Conservation (phyloP, 1,140 invertebrate species). For the Paraescarpia echinospica region DNA sequence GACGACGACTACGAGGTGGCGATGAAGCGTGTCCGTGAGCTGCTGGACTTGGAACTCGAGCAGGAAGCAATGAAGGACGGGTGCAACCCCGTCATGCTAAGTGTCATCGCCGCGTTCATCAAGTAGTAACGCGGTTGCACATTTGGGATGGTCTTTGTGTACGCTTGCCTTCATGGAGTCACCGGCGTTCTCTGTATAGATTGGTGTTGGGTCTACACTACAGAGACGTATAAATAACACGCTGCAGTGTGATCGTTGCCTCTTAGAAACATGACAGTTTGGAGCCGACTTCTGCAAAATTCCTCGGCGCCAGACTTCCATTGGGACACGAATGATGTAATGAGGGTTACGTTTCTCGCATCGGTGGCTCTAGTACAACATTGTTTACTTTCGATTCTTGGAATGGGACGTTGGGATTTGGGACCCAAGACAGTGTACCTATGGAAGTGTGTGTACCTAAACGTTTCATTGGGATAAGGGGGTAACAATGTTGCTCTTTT, state of each 20-base stretch:
- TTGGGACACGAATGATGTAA: background rate
- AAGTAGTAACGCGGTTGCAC: constrained; percentile 67
- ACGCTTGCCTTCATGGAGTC: background rate
- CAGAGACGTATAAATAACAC: background rate
- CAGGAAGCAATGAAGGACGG: constrained; percentile 77
- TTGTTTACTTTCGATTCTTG: background rate
- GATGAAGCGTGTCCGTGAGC: constrained; percentile 91
- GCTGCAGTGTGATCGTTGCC: background rate
- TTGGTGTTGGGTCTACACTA: background rate
- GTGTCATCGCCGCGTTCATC: constrained; percentile 95
- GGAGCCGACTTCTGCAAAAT: background rate
- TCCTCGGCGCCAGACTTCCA: background rate
- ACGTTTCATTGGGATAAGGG: background rate
- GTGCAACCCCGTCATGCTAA: constrained; percentile 87
- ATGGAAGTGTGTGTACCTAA: background rate
- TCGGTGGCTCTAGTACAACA: background rate
- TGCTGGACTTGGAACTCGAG: constrained; percentile 96
- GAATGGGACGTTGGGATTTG: background rate
- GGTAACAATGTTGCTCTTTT: background rate
- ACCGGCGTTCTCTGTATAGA: background rate
- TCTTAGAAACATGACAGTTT: background rate
- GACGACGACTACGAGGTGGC: constrained; percentile 99
- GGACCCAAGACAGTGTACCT: background rate
- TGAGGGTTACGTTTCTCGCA: background rate
- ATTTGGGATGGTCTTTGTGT: background rate